Evolutionary conservation across 64 coral and sea anemone species (phyloP).

Genomic region (Montipora sp.): DNA sequence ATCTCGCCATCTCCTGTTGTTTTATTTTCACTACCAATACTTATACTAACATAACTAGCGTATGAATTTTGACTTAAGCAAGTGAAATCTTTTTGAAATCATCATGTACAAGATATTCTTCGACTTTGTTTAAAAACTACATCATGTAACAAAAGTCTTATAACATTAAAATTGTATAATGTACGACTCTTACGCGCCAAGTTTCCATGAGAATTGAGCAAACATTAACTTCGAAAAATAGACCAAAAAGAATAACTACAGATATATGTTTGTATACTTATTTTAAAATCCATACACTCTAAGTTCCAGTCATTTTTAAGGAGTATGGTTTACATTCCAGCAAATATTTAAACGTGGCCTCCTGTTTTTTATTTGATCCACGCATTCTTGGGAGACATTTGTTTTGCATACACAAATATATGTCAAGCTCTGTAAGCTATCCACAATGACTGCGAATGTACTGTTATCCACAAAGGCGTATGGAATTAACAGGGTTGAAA

Average conservation of each 20-base stretch:
- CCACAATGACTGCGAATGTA: neutral
- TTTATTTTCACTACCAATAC: no score
- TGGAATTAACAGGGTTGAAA: neutral
- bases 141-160: no score
- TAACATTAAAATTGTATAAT: no score
- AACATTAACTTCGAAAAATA: constrained; percentile 17
- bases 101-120: no score
- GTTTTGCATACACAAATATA: neutral
- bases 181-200: neutral
- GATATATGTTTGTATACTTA: neutral
- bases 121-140: no score
- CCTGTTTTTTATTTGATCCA: constrained; percentile 5
- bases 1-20: no score
- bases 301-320: constrained; percentile 24
- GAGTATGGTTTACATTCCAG: constrained; percentile 27
- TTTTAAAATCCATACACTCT: neutral
- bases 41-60: no score
- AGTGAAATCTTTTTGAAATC: no score
- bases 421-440: neutral
- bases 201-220: neutral
- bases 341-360: constrained; percentile 27
- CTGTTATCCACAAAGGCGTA: constrained; percentile 9
- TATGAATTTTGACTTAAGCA: no score
- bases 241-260: constrained; percentile 11
- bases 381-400: constrained; percentile 7